These are phyloP conservation scores for Halictus rubicundus DNA, from an alignment of 1,140 invertebrate genomes.

Conservation along the genomic window DNA sequence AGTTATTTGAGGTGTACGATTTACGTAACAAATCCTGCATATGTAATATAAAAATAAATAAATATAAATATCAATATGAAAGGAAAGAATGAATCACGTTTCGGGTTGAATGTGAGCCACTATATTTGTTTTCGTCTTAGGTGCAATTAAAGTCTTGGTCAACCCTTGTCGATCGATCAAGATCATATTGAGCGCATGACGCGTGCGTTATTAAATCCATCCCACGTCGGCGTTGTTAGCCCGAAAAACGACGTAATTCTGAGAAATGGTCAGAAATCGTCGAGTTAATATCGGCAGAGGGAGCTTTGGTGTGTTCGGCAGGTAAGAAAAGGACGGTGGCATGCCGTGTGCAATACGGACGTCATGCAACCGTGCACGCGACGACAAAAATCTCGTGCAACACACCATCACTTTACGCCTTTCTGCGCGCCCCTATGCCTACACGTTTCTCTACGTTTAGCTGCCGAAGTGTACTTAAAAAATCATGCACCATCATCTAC, in stretches of 20 bases:
- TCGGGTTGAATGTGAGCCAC: too few relatives aligned
- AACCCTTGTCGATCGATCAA: slow-evolving; percentile 37
- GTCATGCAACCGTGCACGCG: slow-evolving; percentile 64
- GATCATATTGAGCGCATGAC: slow-evolving; percentile 36
- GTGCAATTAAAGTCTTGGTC: background rate
- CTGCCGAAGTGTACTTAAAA: slow-evolving; percentile 22
- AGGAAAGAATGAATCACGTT: slow-evolving; percentile 4
- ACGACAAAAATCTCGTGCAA: slow-evolving; percentile 62
- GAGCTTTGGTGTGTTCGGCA: slow-evolving; percentile 50
- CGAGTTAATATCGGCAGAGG: slow-evolving; percentile 56
- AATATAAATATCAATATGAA: background rate
- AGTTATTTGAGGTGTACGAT: too few relatives aligned
- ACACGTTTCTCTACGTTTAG: slow-evolving; percentile 7
- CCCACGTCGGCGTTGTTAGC: slow-evolving; percentile 39
- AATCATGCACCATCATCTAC: background rate
- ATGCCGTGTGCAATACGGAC: slow-evolving; percentile 59
- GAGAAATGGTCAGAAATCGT: slow-evolving; percentile 61
- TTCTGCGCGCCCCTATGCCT: slow-evolving; percentile 25
- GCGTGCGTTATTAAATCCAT: slow-evolving; percentile 47
- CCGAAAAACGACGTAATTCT: slow-evolving; percentile 60
- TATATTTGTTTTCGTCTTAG: slow-evolving; percentile 10
- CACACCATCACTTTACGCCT: slow-evolving; percentile 55
- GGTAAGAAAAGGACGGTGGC: slow-evolving; percentile 51
- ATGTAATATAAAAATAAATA: too few relatives aligned
- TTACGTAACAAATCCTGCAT: too few relatives aligned